A percentile compares a stretch with the other conserved stretches of the same genome.
These are phyloP conservation scores for Brenthis daphne DNA, from an alignment of 2,888 invertebrate genomes.

Conservation along the genomic window DNA sequence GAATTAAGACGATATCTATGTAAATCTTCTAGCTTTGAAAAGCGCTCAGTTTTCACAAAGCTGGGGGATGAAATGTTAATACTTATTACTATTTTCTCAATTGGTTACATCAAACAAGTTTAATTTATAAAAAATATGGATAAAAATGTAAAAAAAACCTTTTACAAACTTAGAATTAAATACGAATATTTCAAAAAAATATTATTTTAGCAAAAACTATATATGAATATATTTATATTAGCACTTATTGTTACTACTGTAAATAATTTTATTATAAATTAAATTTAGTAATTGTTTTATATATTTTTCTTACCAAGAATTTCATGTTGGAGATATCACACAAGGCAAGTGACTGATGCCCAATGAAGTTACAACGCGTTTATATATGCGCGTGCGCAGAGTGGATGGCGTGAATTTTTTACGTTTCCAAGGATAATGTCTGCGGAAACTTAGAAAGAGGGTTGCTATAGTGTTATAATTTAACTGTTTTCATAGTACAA, in stretches of 20 bases:
- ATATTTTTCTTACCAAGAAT: slow-evolving; percentile 60
- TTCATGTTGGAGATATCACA: slow-evolving; percentile 62
- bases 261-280: background rate
- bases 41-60: no score
- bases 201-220: background rate
- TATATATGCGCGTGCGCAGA: slow-evolving; percentile 52
- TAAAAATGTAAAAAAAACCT: no score
- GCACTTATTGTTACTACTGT: background rate
- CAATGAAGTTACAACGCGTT: slow-evolving; percentile 46
- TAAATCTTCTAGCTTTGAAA: no score
- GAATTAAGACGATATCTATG: no score
- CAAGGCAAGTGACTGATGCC: slow-evolving; percentile 59
- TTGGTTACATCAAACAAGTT: no score
- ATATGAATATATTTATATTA: slow-evolving; percentile 1
- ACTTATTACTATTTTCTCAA: no score
- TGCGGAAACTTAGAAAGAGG: slow-evolving; percentile 41
- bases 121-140: no score
- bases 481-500: slow-evolving; percentile 20
- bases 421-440: slow-evolving; percentile 52
- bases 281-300: background rate
- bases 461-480: slow-evolving; percentile 27
- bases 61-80: no score
- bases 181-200: background rate
- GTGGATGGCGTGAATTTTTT: slow-evolving; percentile 49
- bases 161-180: background rate